Conservation (phyloP, 2,113 vertebrate genomes). For the Platysternon megacephalum region DNA sequence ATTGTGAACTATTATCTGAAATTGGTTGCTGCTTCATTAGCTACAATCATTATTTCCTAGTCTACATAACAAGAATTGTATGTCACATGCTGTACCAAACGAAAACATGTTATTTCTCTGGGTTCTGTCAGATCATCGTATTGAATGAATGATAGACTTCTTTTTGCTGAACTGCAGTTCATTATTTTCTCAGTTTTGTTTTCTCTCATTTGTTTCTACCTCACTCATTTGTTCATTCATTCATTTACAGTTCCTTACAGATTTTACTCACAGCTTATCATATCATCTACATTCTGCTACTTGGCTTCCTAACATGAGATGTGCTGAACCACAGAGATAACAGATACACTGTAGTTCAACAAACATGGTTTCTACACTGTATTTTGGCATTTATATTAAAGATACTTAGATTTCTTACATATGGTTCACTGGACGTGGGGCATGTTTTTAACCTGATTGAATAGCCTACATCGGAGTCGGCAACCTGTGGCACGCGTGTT, state of each 20-base stretch:
- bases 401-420: neutral
- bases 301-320: neutral
- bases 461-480: neutral
- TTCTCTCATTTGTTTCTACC: neutral
- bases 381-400: neutral
- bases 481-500: neutral
- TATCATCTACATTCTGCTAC: neutral
- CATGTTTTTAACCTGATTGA: neutral
- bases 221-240: neutral
- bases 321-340: neutral
- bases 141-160: neutral
- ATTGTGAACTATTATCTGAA: neutral
- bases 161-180: neutral
- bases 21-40: constrained; percentile 5
- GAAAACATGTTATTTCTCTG: neutral
- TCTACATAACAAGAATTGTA: neutral
- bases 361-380: neutral
- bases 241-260: constrained; percentile 14
- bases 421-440: rapidly evolving
- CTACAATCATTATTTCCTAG: neutral
- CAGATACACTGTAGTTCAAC: neutral
- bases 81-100: neutral
- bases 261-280: neutral
- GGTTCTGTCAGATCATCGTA: neutral
- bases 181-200: neutral